Percentiles rank a stretch among this genome's conserved stretches.
Conservation (phyloP, 2,113 vertebrate species). For the Canis aureus region DNA sequence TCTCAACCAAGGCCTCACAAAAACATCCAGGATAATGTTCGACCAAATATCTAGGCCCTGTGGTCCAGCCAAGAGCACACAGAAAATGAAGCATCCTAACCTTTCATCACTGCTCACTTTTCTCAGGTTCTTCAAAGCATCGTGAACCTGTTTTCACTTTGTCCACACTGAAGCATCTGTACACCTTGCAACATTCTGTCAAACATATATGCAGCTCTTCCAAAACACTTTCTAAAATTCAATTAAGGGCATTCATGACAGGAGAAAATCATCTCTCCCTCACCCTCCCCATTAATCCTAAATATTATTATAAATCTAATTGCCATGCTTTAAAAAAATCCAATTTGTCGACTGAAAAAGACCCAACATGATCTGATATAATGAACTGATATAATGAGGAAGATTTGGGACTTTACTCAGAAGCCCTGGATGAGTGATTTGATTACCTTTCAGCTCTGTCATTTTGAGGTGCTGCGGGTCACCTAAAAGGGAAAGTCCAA, state of each 20-base stretch:
- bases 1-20: not conserved
- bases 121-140: not conserved
- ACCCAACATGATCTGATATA: constrained; percentile 68
- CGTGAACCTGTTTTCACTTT: not conserved
- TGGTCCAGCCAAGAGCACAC: not conserved
- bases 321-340: constrained; percentile 37
- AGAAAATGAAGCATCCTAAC: too few relatives aligned
- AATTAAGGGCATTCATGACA: not conserved
- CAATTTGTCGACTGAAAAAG: constrained; percentile 75
- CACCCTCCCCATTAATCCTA: not conserved
- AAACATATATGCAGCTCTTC: not conserved
- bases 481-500: not conserved
- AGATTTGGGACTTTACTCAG: constrained; percentile 58
- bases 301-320: constrained; percentile 50
- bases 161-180: rapidly evolving
- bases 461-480: not conserved
- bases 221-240: not conserved
- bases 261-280: constrained; percentile 22
- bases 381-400: constrained; percentile 68
- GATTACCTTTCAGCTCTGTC: not conserved
- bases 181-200: not conserved
- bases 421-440: constrained; percentile 70
- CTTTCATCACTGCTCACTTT: not conserved
- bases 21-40: not conserved
- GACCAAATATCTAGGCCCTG: not conserved